Percentiles rank a stretch among this genome's conserved stretches.
Evolutionary conservation across 2,113 vertebrate species (phyloP).

Genomic region (human): DNA sequence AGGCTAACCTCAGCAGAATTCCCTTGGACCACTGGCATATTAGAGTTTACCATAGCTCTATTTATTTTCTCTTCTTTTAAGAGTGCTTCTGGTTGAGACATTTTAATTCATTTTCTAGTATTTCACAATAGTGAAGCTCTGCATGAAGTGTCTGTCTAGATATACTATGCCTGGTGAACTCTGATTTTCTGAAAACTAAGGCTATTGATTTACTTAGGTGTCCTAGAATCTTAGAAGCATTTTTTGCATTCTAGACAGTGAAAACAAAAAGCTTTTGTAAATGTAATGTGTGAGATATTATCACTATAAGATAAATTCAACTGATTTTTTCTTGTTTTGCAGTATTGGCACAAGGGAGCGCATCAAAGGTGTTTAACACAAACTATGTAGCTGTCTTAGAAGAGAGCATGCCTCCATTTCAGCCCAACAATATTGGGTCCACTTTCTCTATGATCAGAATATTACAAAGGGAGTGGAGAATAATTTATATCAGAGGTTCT

Average conservation of each 20-base stretch:
- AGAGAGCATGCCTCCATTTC: slow-evolving; percentile 79
- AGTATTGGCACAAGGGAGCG: slow-evolving; percentile 67
- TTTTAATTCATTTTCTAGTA: slow-evolving; percentile 73
- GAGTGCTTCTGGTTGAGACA: slow-evolving; percentile 44
- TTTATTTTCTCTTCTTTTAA: slow-evolving; percentile 74
- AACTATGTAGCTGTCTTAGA: slow-evolving; percentile 78
- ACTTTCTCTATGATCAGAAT: slow-evolving; percentile 85
- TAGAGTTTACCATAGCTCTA: slow-evolving; percentile 55
- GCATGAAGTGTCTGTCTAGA: slow-evolving; percentile 62
- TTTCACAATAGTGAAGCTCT: slow-evolving; percentile 64
- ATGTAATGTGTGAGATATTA: slow-evolving; percentile 71
- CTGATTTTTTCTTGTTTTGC: slow-evolving; percentile 69
- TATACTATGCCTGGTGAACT: slow-evolving; percentile 58
- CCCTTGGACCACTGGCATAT: slow-evolving; percentile 63
- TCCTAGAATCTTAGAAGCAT: slow-evolving; percentile 68
- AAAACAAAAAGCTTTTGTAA: slow-evolving; percentile 68
- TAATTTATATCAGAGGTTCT: slow-evolving; percentile 90
- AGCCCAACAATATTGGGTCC: slow-evolving; percentile 77
- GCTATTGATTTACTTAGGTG: slow-evolving; percentile 67
- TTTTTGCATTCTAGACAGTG: slow-evolving; percentile 70
- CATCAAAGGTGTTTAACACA: slow-evolving; percentile 83
- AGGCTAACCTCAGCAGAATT: slow-evolving; percentile 72
- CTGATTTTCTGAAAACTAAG: slow-evolving; percentile 73
- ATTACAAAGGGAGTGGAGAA: slow-evolving; percentile 87
- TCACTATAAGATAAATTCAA: slow-evolving; percentile 75